Base-by-base conservation (phyloP, 2,797 vertebrate species). In the Gobionotothen gibberifrons region DNA sequence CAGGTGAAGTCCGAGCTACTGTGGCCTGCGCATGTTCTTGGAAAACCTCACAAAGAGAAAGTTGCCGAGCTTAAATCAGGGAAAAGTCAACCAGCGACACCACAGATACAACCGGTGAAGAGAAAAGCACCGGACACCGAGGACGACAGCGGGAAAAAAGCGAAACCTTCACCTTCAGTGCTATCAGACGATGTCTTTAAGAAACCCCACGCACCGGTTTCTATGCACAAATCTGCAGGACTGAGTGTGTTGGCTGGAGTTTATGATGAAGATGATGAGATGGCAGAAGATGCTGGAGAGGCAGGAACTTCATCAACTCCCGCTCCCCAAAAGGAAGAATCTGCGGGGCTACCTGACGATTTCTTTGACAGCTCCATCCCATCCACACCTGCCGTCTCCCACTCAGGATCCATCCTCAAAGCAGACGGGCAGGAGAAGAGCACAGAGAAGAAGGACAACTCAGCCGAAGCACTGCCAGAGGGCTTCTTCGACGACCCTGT, bases 401-500 rank as follows among this genome's bases (percentile, higher is more conserved):
- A 99, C 78, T 99, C 97, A 0, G 97, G 97, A 15, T 98, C 97
- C 14, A 95, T 99, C 78, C 93, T 95, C 55, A 98, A 98, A 88
- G 92, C 97, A 58, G 96, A 98, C 16, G 78, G 87, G 44, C 93
- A 92, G 0, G 96, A 96, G 76, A 97, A 95, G 59, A 61, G 63
- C 42, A 26, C 91, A 0, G 96, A 97, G 67, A 97, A 92, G 89
- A 97, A 94, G 73, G 97, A 97, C 12, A 97, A 96, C 79, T 96
- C 94, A 1, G 95, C 96, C 1, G 98, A 99, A 81, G 95, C 96
- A 0, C 90, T 99, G 40, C 98, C 98, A 0, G 97, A 99, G 91
- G 98, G 98, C 16, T 99, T 99, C 88, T 99, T 99, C 76, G 98
- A 99, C 80, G 98, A 99, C 71, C 98, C 98, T 0, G 97, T 98